Evolutionary conservation across 2,113 vertebrate genomes (phyloP), one percentile per base, ranked within the genome.

Genomic region (Excalfactoria chinensis): DNA sequence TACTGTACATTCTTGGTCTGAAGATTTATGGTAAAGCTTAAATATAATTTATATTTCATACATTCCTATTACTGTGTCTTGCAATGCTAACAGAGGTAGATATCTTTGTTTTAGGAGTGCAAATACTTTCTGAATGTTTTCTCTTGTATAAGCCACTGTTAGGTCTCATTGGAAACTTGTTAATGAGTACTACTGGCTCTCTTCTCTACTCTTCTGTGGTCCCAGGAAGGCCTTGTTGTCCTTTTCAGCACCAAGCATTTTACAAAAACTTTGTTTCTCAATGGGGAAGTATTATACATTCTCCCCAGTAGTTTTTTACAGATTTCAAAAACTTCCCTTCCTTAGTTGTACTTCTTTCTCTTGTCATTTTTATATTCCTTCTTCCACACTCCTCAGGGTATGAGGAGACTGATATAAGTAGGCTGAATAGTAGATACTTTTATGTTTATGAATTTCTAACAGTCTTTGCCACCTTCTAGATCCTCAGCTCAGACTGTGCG

Each of bases 91-190:
- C 48, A 91, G 43, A 64, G 62, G 72, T n/a, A 64, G 62, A 74
- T n/a, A 83, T 63, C 35, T 96, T 81, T 86, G 72, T 74, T 90
- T 89, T 78, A 92, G 48, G n/a, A 89, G 62, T 58, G 43, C 73
- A 95, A 90, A 91, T 89, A 76, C 71, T 95, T 94, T 64, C 84
- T 85, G 93, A 90, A 91, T 72, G 34, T 95, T 94, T 89, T 91
- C 32, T 92, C 59, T 84, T 85, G 30, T 68, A 18, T 40, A 90
- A 95, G 41, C 28, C 79, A 88, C 75, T 67, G 73, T 84, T 93
- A 92, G 60, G 14, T 23, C 14, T 93, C 21, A 44, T 3, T 62
- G 28, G 23, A 90, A 88, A 95, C 81, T 75, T 87, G 1, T 87
- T 93, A 60, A 51, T 71, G 78, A 71, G 34, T 51, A 48, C 15